Conservation (phyloP, 2,888 invertebrate genomes). For the Dryobotodes eremita region DNA sequence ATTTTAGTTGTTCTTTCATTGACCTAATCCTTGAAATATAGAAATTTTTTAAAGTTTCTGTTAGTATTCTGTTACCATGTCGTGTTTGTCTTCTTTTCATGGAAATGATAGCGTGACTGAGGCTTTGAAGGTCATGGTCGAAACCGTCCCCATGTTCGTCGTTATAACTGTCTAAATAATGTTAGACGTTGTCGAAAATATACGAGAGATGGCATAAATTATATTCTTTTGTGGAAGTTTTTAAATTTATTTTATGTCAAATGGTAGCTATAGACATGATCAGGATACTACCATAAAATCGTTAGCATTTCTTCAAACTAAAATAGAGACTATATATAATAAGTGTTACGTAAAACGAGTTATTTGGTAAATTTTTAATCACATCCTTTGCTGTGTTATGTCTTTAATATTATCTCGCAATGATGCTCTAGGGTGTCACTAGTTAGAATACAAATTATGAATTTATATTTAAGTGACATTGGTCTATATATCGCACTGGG, state of each 20-base stretch:
- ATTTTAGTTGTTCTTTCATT: constrained; percentile 7
- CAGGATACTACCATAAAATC: not conserved
- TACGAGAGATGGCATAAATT: not conserved
- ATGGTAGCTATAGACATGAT: constrained; percentile 2
- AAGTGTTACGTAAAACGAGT: not conserved
- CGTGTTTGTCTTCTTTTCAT: constrained; percentile 29
- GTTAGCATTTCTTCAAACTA: not conserved
- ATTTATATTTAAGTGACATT: constrained; percentile 31
- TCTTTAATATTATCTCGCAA: constrained; percentile 18
- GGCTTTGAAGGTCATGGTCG: constrained; percentile 39
- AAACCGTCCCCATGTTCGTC: constrained; percentile 26
- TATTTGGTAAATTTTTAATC: not conserved
- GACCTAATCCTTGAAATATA: not conserved
- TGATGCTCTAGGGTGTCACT: constrained; percentile 7
- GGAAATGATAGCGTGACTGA: constrained; percentile 43
- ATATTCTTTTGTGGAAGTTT: constrained; percentile 4
- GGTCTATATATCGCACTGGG: not conserved
- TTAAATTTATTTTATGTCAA: not conserved
- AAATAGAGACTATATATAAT: not conserved
- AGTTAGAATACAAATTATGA: constrained; percentile 28
- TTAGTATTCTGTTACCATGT: constrained; percentile 26
- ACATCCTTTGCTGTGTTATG: not conserved
- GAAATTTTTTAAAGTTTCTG: too few species aligned
- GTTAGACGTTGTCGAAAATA: constrained; percentile 6
- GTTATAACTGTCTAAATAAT: constrained; percentile 10